Base-by-base conservation (phyloP, 2,888 invertebrate genomes). In the Caenorhabditis panamensis region DNA sequence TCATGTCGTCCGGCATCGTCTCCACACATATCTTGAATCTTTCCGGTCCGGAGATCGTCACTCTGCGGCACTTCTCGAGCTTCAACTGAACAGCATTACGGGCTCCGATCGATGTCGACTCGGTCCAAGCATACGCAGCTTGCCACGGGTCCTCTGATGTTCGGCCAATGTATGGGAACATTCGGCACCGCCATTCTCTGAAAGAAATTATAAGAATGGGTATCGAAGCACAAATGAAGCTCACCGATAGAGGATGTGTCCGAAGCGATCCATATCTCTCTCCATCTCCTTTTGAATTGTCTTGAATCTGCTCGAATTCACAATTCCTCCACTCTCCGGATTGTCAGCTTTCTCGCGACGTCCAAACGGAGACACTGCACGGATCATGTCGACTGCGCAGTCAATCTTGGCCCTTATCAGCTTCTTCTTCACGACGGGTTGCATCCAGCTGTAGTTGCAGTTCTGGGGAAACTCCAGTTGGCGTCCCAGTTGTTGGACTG, bases 151-250 rank as follows among this genome's bases (percentile, higher is more conserved):
- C 58, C 0, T 49, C 22, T 0, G 79, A 68, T 8, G 51, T 73
- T 37, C 79, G 44, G 11, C 76, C 84, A n/a, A 82, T 24, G 44
- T 82, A 84, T 2, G 83, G 61, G 44, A 68, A 78, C 24, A 82
- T 16, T 8, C 77, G 67, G 36, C 62, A 66, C 0, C 84, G 61
- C 84, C 84, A 84, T 24, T 84, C 82, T 36, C 84, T 83, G 53
- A 44, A 80, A 67, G 44, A 24, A 44, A 3, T 8, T 44, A 22
- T 4, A 20, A 31, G 13, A 6, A 1, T 6, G 6, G 5, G n/a
- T 64, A 3, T 26, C 4, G 0, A n/a, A n/a, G n/a, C n/a, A n/a
- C n/a, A n/a, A 11, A 11, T 9, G 36, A 63, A 44, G 13, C 22
- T 61, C 28, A 79, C 79, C 79, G 36, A 26, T 64, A 69, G 0